Percentiles rank a stretch among this genome's conserved stretches.
These are phyloP conservation scores for Troides aeacus DNA, from an alignment of 2,888 invertebrate genomes.

Conservation along the genomic window DNA sequence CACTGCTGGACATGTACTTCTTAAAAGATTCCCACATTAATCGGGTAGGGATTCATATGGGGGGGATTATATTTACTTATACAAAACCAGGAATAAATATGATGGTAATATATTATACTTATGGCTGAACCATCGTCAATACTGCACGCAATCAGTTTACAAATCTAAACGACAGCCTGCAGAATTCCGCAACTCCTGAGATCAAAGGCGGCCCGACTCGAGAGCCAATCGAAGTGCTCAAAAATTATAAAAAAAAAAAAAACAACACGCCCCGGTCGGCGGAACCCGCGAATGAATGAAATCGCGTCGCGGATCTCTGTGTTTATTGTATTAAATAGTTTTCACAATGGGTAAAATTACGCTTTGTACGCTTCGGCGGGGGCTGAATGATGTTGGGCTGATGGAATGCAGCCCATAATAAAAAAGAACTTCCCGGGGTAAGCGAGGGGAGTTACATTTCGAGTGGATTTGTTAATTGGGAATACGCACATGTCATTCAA, in stretches of 20 bases:
- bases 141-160: conserved; percentile 42
- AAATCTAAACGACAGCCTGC: conserved; percentile 41
- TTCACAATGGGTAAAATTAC: conserved; percentile 56
- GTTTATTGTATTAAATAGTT: conserved; percentile 66
- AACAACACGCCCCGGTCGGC: conserved; percentile 42
- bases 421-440: conserved; percentile 39
- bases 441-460: conserved; percentile 37
- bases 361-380: conserved; percentile 60
- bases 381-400: conserved; percentile 47
- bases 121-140: conserved; percentile 29
- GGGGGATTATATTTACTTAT: too few species aligned
- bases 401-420: conserved; percentile 44
- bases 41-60: too few species aligned
- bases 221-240: conserved; percentile 71
- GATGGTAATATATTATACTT: conserved; percentile 37
- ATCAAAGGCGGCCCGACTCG: conserved; percentile 67
- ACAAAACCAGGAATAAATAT: not conserved
- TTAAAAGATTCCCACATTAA: too few species aligned
- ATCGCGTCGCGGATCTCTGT: conserved; percentile 72
- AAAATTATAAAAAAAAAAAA: conserved; percentile 44
- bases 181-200: conserved; percentile 46
- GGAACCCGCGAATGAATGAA: conserved; percentile 60
- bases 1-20: too few species aligned
- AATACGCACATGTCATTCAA: conserved; percentile 30
- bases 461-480: conserved; percentile 36